Evolutionary conservation across 64 coral and sea anemone genomes (phyloP).

Genomic region (Trachythela sp.): DNA sequence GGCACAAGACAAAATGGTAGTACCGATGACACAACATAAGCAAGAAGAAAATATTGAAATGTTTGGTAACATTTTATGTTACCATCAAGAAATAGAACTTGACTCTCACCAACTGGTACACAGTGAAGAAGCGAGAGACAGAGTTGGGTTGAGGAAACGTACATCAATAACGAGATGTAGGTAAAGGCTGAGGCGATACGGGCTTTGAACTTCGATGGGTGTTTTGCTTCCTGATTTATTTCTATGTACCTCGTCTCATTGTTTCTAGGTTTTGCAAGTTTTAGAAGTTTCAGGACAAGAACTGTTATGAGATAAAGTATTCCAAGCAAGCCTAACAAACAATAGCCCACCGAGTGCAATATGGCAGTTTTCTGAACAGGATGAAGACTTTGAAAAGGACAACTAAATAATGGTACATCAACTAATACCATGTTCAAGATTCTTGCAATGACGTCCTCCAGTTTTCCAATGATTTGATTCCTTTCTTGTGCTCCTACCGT

Average conservation of each 20-base stretch:
- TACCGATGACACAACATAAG: not conserved
- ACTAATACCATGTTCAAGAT: not conserved
- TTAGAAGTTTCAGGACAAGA: not conserved
- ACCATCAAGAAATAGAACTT: conserved; percentile 6
- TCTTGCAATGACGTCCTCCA: not conserved
- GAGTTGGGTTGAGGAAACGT: not conserved
- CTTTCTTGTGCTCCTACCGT: not conserved
- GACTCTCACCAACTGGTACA: not conserved
- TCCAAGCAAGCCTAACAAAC: not conserved
- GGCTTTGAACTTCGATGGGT: not conserved
- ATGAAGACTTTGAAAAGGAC: not conserved
- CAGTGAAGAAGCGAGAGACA: not conserved
- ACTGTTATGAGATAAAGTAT: not conserved
- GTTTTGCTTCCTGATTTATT: not conserved
- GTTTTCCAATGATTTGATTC: not conserved
- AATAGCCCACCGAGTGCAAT: not conserved
- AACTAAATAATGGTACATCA: not conserved
- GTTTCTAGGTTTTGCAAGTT: not conserved
- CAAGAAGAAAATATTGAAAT: conserved; percentile 7
- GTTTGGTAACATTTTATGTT: not conserved
- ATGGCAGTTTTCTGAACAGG: not conserved
- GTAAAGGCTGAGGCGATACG: not conserved
- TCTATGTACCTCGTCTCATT: not conserved
- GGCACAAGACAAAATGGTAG: not conserved
- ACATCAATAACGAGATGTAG: not conserved